Evolutionary conservation across 2,113 vertebrate genomes (phyloP), one percentile per base, ranked within the genome.

Genomic region (Pardalotus punctatus): DNA sequence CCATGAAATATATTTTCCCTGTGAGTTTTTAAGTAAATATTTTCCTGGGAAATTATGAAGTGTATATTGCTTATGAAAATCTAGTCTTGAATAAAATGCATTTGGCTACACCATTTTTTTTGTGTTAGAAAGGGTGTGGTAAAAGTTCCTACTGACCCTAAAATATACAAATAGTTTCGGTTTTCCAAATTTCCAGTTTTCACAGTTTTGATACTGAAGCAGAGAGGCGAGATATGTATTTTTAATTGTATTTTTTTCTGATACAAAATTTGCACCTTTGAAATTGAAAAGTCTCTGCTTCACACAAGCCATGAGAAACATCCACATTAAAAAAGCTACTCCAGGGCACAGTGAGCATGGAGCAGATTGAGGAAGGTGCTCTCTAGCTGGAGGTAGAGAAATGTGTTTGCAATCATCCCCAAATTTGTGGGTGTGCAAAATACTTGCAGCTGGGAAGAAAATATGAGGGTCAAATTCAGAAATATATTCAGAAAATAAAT

Each of bases 11-110:
- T 66, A 74, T 84, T 96, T 94, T 92, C 15, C 53, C 79, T 66
- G 5, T 7, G 81, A 81, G 47, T 90, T 95, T 95, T 93, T 73
- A 93, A 82, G 62, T 58, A 87, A 96, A 88, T 80, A 14, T 95
- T 91, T 95, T 87, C 50, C 61, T 73, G 78, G 64, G 50, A 58
- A 91, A 54, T 89, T 53, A 80, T 45, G 61, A 61, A 80, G 70
- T 91, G 12, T 38, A 6, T 54, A 70, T 90, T 90, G 53, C 81
- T 93, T 58, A 25, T 48, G 70, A 94, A 92, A 93, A 91, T 19
- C 48, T 14, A 14, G 21, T 36, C 58, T 77, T 71, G 53, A 67
- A 35, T 70, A 38, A 91, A 81, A 80, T 57, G 11, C 2, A 18
- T 83, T 93, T 90, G 35, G 40, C 40, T 36, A 11, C 33, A 35